Conservation (phyloP, 64 coral and sea anemone species). For the Dendrophyllia cribrosa region DNA sequence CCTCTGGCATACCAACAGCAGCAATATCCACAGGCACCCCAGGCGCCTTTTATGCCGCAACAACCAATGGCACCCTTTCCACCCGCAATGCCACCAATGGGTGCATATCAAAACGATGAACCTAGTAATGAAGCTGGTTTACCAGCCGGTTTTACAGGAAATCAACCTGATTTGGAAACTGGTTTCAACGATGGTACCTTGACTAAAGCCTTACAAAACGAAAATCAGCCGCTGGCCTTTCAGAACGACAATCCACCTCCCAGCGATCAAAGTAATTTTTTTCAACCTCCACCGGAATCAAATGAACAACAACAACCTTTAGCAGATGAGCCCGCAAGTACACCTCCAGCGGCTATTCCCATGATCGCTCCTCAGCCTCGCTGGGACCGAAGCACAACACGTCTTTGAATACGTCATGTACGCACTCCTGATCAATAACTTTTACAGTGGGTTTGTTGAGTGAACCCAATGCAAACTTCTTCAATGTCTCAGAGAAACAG, state of each 20-base stretch:
- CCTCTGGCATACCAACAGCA: conserved; percentile 44
- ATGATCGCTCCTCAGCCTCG: conserved; percentile 12
- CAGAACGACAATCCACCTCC: conserved; percentile 28
- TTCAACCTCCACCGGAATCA: not conserved
- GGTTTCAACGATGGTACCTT: conserved; percentile 1
- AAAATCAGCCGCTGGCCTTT: conserved; percentile 10
- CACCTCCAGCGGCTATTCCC: conserved; percentile 5
- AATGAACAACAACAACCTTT: conserved; percentile 27
- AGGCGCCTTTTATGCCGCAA: not conserved
- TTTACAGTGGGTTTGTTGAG: too few species aligned
- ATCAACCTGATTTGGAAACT: not conserved
- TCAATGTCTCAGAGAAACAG: too few species aligned
- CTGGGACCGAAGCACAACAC: conserved; percentile 25
- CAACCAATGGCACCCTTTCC: conserved; percentile 16
- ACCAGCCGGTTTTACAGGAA: not conserved
- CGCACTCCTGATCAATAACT: not conserved
- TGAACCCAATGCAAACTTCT: not conserved
- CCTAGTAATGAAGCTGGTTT: conserved; percentile 24
- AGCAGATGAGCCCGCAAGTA: not conserved
- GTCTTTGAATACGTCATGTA: not conserved
- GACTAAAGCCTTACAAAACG: conserved; percentile 19
- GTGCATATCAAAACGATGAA: conserved; percentile 34
- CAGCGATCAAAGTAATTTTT: conserved; percentile 20
- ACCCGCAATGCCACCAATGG: conserved; percentile 30
- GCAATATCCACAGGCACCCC: conserved; percentile 3